Conservation (phyloP, 2,888 invertebrate species). For the Drosophila incognita region DNA sequence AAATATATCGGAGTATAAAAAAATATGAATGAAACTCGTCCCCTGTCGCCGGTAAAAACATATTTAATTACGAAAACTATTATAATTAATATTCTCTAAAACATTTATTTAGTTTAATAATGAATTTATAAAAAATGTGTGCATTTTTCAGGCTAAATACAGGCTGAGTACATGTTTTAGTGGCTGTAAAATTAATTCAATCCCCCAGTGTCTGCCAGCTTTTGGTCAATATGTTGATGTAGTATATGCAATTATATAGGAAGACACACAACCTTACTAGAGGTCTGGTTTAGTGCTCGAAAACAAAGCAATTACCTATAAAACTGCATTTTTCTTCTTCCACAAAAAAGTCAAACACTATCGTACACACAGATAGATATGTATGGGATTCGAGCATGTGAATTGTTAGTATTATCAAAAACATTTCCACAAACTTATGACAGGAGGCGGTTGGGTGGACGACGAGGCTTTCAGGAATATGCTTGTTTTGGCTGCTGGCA, state of each 20-base stretch:
- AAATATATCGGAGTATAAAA: not conserved
- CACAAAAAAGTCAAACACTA: conserved; percentile 13
- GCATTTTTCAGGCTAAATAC: not conserved
- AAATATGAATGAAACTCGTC: not conserved
- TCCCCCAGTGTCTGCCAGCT: not conserved
- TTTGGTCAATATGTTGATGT: not conserved
- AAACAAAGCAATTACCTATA: conserved; percentile 65
- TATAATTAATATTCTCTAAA: not conserved
- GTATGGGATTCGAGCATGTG: conserved; percentile 26
- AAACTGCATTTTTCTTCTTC: conserved; percentile 22
- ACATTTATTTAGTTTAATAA: not conserved
- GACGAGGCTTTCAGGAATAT: conserved; percentile 33
- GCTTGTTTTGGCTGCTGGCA: conserved; percentile 73
- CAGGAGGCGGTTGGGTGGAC: conserved; percentile 20
- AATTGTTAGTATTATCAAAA: conserved; percentile 72
- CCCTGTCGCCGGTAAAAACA: not conserved
- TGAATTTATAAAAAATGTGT: not conserved
- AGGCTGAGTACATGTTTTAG: not conserved
- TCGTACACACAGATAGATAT: conserved; percentile 4
- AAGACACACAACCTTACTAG: not conserved
- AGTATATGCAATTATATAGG: not conserved
- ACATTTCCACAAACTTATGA: conserved; percentile 56
- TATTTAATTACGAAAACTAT: not conserved
- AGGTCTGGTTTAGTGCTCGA: conserved; percentile 2
- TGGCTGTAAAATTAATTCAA: not conserved